Conservation (phyloP, 2,888 invertebrate species). For the Prosopocoilus inquinatus region DNA sequence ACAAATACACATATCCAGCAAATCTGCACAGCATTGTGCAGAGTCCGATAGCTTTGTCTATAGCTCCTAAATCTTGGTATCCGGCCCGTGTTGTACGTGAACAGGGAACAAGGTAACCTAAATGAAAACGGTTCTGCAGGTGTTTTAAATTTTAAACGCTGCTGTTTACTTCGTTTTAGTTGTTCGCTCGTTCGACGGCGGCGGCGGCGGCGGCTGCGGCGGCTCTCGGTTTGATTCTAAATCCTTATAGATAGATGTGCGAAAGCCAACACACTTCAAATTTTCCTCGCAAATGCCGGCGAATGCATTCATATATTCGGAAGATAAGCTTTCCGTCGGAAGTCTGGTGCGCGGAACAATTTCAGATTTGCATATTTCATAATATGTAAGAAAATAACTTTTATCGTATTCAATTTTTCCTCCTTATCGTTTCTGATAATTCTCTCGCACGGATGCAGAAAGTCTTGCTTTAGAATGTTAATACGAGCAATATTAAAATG, state of each 20-base stretch:
- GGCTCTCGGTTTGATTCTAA: constrained; percentile 23
- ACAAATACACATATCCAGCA: constrained; percentile 1
- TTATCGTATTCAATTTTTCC: too few species aligned
- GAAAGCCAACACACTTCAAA: constrained; percentile 23
- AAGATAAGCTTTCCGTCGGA: too few species aligned
- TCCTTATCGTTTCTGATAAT: too few species aligned
- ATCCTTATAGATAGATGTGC: constrained; percentile 19
- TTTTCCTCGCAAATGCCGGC: too few species aligned
- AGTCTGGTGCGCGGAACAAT: too few species aligned
- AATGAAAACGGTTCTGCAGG: constrained; percentile 21
- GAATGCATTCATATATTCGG: too few species aligned
- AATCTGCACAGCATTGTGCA: constrained; percentile 5
- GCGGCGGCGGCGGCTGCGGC: constrained; percentile 1
- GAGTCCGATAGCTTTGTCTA: constrained; percentile 15
- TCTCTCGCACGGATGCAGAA: too few species aligned
- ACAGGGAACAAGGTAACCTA: constrained; percentile 18
- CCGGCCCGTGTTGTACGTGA: constrained; percentile 13
- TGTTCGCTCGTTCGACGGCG: constrained; percentile 12
- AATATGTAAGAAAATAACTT: too few species aligned
- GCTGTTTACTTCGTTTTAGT: constrained; percentile 19
- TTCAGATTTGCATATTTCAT: too few species aligned
- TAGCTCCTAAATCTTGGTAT: constrained; percentile 16
- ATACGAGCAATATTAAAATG: too few species aligned
- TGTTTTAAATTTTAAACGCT: constrained; percentile 24
- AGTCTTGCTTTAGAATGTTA: too few species aligned